Evolutionary conservation across 2,888 invertebrate species (phyloP).

Genomic region (Scaptomyza flava): DNA sequence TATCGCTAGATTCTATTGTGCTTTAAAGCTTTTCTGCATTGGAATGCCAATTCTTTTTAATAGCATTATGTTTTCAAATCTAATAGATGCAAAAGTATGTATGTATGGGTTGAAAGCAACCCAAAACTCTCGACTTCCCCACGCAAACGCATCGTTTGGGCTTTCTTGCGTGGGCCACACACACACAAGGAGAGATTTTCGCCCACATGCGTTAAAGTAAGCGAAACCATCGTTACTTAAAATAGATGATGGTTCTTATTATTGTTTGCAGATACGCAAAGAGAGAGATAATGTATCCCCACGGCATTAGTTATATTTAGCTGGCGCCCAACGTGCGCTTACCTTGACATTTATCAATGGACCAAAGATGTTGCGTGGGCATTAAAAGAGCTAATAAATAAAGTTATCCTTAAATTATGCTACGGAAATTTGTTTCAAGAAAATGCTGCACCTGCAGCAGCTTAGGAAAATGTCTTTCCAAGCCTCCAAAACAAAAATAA

Average conservation of each 20-base stretch:
- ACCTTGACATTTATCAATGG: slow-evolving; percentile 21
- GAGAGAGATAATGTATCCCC: background rate
- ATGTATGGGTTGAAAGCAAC: background rate
- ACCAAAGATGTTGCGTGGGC: slow-evolving; percentile 26
- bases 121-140: slow-evolving; percentile 1
- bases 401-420: slow-evolving; percentile 1
- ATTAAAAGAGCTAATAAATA: background rate
- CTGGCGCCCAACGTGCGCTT: slow-evolving; percentile 9
- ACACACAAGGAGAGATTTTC: slow-evolving; percentile 10
- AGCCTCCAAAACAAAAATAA: background rate
- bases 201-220: slow-evolving; percentile 43
- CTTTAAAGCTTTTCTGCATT: slow-evolving; percentile 20
- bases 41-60: background rate
- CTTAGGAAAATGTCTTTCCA: slow-evolving; percentile 17
- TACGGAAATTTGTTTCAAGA: slow-evolving; percentile 31
- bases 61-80: background rate
- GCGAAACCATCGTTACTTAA: slow-evolving; percentile 40
- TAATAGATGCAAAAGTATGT: background rate
- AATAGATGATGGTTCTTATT: slow-evolving; percentile 34
- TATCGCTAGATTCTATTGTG: background rate
- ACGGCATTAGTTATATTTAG: slow-evolving; percentile 36
- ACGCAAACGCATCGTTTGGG: slow-evolving; percentile 29
- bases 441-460: slow-evolving; percentile 40
- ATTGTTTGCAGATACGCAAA: slow-evolving; percentile 3
- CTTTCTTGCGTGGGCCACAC: slow-evolving; percentile 45